Evolutionary conservation across 1,140 invertebrate species (phyloP).

Genomic region (Cydia fagiglandana): DNA sequence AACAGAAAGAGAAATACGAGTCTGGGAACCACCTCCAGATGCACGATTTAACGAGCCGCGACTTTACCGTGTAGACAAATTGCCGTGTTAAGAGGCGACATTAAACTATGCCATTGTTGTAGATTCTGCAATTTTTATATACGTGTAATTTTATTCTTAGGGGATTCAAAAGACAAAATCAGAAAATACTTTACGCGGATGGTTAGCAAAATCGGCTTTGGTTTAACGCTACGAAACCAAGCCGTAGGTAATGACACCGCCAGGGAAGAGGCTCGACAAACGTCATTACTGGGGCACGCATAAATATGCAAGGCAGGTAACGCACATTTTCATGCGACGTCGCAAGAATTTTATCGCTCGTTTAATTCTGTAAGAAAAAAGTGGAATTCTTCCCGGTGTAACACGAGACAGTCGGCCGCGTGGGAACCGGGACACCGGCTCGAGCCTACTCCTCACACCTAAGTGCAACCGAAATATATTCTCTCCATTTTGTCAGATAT

Average conservation of each 20-base stretch:
- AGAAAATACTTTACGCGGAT: conserved; percentile 70
- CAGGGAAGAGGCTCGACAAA: conserved; percentile 67
- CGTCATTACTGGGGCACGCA: conserved; percentile 76
- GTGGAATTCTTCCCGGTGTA: conserved; percentile 69
- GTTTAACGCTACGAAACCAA: conserved; percentile 62
- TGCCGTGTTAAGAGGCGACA: conserved; percentile 35
- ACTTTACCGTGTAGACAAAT: conserved; percentile 44
- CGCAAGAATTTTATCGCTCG: conserved; percentile 78
- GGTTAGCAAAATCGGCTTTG: conserved; percentile 68
- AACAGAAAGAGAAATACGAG: conserved; percentile 41
- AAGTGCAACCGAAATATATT: conserved; percentile 72
- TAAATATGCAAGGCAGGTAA: conserved; percentile 79
- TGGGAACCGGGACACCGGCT: conserved; percentile 66
- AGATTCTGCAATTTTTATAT: conserved; percentile 55
- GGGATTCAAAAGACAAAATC: conserved; percentile 51
- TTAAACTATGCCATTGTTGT: conserved; percentile 47
- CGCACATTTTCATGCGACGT: conserved; percentile 78
- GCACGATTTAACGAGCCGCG: conserved; percentile 43
- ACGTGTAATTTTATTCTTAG: background rate
- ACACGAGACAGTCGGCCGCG: conserved; percentile 66
- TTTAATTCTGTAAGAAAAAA: conserved; percentile 77
- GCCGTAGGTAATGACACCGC: conserved; percentile 66
- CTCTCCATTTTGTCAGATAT: conserved; percentile 69
- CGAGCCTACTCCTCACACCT: conserved; percentile 60
- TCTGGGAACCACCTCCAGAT: conserved; percentile 37